phyloP scores from a whole-genome alignment of 1,140 invertebrate species.

The Choristoneura fumiferana region DNA sequence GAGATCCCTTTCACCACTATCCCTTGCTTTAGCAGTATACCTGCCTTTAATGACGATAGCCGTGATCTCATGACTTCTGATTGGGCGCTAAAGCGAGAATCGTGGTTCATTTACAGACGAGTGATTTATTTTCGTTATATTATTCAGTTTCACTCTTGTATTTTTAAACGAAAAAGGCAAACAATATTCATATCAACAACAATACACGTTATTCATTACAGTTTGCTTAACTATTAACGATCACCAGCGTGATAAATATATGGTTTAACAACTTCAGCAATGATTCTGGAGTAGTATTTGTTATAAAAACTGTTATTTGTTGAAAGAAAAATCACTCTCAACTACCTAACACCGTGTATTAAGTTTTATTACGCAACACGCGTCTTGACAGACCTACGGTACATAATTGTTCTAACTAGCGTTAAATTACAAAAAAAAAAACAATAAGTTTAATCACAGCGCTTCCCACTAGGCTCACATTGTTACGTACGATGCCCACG shows the following conservation, averaged over 20 bases:
- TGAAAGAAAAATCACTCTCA: no score
- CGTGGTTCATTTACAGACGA: background rate
- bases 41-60: slow-evolving; percentile 17
- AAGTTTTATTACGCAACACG: background rate
- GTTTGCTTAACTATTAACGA: no score
- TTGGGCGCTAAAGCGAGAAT: slow-evolving; percentile 10
- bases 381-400: slow-evolving; percentile 2
- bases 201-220: no score
- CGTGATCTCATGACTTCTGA: background rate
- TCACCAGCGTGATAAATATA: no score
- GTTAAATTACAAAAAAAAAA: slow-evolving; percentile 5
- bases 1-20: slow-evolving; percentile 44
- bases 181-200: no score
- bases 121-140: background rate
- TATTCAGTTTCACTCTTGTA: background rate
- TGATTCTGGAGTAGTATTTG: no score
- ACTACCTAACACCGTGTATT: background rate
- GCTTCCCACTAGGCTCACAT: slow-evolving; percentile 5
- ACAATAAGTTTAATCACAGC: background rate
- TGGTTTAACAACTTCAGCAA: no score
- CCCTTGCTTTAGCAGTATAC: slow-evolving; percentile 25
- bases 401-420: slow-evolving; percentile 7
- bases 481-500: background rate
- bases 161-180: background rate
- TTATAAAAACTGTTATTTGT: no score